Conservation (phyloP, 2,888 invertebrate genomes). For the Caenorhabditis wallacei region DNA sequence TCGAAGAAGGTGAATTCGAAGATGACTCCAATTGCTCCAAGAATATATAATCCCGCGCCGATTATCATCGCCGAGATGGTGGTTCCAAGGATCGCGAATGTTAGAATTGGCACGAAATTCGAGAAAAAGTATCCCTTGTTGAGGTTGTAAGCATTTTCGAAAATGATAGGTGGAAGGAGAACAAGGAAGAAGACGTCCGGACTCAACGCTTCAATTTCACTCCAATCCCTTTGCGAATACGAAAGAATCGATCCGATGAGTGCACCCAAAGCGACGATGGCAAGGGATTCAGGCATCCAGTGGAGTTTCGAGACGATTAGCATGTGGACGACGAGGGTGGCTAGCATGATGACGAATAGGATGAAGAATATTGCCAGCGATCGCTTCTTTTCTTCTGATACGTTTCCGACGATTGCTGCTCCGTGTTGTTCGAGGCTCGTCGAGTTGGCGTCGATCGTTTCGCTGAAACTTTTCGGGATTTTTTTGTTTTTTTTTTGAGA, state of each 20-base stretch:
- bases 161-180: slow-evolving; percentile 97
- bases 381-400: slow-evolving; percentile 73
- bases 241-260: slow-evolving; percentile 78
- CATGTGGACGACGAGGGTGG: slow-evolving; percentile 94
- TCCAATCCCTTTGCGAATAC: slow-evolving; percentile 79
- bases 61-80: slow-evolving; percentile 97
- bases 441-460: slow-evolving; percentile 67
- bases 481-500: not conserved
- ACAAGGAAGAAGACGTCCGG: slow-evolving; percentile 96
- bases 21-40: slow-evolving; percentile 90
- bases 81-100: slow-evolving; percentile 98
- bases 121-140: slow-evolving; percentile 91
- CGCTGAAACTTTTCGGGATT: slow-evolving; percentile 45
- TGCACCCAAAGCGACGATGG: slow-evolving; percentile 91
- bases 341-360: slow-evolving; percentile 93
- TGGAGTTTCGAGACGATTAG: slow-evolving; percentile 96
- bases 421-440: slow-evolving; percentile 72
- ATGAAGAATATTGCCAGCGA: slow-evolving; percentile 93
- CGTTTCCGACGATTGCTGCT: slow-evolving; percentile 74
- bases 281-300: slow-evolving; percentile 97
- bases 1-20: slow-evolving; percentile 95
- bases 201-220: slow-evolving; percentile 75
- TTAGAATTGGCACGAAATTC: slow-evolving; percentile 98
- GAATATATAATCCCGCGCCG: slow-evolving; percentile 94
- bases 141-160: slow-evolving; percentile 98